Conservation (phyloP, 1,140 invertebrate genomes). For the Homarus americanus region DNA sequence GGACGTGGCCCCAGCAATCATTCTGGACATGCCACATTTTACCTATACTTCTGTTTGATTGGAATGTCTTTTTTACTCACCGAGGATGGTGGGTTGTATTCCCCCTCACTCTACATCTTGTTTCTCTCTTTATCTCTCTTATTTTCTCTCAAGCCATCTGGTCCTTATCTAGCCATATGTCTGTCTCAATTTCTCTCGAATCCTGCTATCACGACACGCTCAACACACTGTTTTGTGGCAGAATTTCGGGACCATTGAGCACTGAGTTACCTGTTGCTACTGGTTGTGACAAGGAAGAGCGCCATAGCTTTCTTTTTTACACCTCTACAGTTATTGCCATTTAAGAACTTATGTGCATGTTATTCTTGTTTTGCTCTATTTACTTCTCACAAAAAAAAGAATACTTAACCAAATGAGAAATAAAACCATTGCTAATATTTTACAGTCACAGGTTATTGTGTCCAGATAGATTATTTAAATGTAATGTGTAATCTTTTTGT, state of each 20-base stretch:
- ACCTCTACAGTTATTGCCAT: no score
- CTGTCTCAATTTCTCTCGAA: not conserved
- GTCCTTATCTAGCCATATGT: not conserved
- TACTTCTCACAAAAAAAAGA: no score
- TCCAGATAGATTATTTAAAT: no score
- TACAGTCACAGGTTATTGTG: no score
- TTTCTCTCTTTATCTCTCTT: constrained; percentile 5
- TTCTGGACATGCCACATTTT: constrained; percentile 25
- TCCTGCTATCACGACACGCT: constrained; percentile 16
- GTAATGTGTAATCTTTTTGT: no score
- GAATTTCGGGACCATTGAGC: not conserved
- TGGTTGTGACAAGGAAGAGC: not conserved
- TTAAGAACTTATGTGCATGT: no score
- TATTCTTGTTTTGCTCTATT: no score
- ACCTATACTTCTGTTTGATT: constrained; percentile 27
- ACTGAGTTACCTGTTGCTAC: not conserved
- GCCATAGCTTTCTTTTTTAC: no score
- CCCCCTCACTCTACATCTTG: not conserved
- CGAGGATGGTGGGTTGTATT: constrained; percentile 1
- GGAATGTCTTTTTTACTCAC: constrained; percentile 41
- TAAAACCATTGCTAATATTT: no score
- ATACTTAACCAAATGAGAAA: no score
- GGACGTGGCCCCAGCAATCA: constrained; percentile 49
- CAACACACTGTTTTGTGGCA: constrained; percentile 23
- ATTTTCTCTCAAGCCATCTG: not conserved